Conservation (phyloP, 1,140 invertebrate species). For the Hetaerina americana region DNA sequence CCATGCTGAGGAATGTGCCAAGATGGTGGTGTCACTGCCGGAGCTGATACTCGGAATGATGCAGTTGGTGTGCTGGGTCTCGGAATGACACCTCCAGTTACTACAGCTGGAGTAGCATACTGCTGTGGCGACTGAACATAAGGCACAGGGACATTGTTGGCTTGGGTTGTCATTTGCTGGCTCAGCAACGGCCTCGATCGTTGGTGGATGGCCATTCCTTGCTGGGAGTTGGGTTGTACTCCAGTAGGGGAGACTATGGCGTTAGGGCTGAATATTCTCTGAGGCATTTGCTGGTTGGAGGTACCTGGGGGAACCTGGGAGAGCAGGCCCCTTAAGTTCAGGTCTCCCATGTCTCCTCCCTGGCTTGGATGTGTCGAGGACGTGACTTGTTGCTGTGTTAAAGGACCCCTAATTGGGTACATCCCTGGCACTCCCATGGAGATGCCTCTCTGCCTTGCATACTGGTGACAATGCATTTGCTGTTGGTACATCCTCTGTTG, state of each 20-base stretch:
- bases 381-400: neutral
- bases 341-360: neutral
- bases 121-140: neutral
- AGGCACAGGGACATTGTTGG: neutral
- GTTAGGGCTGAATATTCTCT: neutral
- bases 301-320: neutral
- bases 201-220: neutral
- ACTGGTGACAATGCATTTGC: neutral
- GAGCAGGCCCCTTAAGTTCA: neutral
- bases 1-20: slow-evolving; percentile 50
- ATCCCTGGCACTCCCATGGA: neutral
- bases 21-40: neutral
- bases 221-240: neutral
- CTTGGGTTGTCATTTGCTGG: neutral
- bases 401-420: neutral
- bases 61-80: slow-evolving; percentile 21
- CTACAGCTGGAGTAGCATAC: neutral
- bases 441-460: too few species aligned
- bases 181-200: neutral
- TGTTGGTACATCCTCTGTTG: neutral
- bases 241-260: neutral
- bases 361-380: neutral
- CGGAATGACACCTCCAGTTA: slow-evolving; percentile 28
- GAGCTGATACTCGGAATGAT: neutral
- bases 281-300: neutral